Evolutionary conservation across 2,888 invertebrate genomes (phyloP), one percentile per base, ranked within the genome.

Genomic region (Pardosa pseudoannulata): DNA sequence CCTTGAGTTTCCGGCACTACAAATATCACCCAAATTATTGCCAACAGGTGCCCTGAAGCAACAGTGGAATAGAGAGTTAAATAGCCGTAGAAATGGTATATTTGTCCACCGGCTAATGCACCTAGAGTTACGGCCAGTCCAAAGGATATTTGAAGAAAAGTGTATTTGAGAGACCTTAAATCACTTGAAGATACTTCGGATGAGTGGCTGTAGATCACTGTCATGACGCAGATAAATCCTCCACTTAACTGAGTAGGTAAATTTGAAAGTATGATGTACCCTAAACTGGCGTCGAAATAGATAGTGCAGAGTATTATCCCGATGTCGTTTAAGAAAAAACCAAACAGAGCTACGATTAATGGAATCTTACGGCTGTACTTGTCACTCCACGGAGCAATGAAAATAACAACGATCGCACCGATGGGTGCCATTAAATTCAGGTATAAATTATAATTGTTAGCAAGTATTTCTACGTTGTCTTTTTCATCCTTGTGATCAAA

Each of bases 111-210:
- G 0, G 78, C 32, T n/a, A 87, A 28, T 7, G 81, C 74, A 1
- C 87, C 81, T 0, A 81, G 62, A 88, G 93, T 93, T 90, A 93
- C 93, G 65, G 96, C 96, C 89, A 96, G 92, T 91, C 96, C 96
- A 89, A 95, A 93, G 73, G 90, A 83, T 74, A 87, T 82, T 23
- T 89, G 87, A 11, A 87, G 39, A 27, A 74, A 67, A 3, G 74
- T 72, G 32, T 82, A 76, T 28, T 83, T 68, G 5, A 81, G n/a
- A 0, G 88, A 86, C 41, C 88, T 46, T 0, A 65, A 46, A 29
- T 85, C 75, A 19, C 73, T 19, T 0, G 68, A 29, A 6, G 88
- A 79, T 7, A 78, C 46, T 23, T 88, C 88, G 5, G 88, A 79
- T 0, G 72, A 36, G 28, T 86, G 74, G 27, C 87, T 82, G 75